Evolutionary conservation across 92 coral and sea anemone species (phyloP), one percentile per base, ranked within the genome.

Genomic region (Actinernus sp.): DNA sequence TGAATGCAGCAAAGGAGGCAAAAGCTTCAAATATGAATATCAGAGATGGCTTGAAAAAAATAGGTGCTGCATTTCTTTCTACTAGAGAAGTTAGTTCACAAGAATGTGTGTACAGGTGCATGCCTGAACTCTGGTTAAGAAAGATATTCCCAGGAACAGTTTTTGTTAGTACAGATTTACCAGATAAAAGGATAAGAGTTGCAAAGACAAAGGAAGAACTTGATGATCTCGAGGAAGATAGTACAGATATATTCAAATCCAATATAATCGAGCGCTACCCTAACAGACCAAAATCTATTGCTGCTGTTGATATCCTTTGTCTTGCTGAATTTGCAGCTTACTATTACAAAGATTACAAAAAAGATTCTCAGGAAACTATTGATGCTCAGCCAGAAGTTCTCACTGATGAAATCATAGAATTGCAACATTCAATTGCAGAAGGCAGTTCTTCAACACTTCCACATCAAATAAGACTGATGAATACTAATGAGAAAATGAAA

Each of bases 51-150:
- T 27, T 82, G 6, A 75, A 33, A 46, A 82, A 82, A 41, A 57
- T 65, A 19, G 83, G 88, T 33, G 88, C 84, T 31, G 85, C 83
- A 30, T 82, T 82, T 28, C 80, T 81, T 1, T 81, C 88, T 14
- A 54, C 77, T 19, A 4, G 82, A 72, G 88, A 73, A 20, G 86
- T 71, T 16, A 78, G 85, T 47, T 68, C 85, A 40, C 78, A 77
- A 68, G 79, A 83, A 77, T 61, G 73, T 34, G 74, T 74, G 14
- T 67, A 66, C 31, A 36, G 79, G 27, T 83, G 85, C 72, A 83
- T 83, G 85, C 85, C 86, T 34, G 80, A 84, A 48, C 73, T 77
- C 25, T 84, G 91, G 91, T 65, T 84, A 20, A 54, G 90, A 45
- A 84, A 84, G 59, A 68, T 68, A 27, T 81, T 87, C 59, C 88